A percentile compares a stretch with the other conserved stretches of the same genome.
phyloP scores from a whole-genome alignment of 1,140 invertebrate species.

The Frieseomelitta varia region DNA sequence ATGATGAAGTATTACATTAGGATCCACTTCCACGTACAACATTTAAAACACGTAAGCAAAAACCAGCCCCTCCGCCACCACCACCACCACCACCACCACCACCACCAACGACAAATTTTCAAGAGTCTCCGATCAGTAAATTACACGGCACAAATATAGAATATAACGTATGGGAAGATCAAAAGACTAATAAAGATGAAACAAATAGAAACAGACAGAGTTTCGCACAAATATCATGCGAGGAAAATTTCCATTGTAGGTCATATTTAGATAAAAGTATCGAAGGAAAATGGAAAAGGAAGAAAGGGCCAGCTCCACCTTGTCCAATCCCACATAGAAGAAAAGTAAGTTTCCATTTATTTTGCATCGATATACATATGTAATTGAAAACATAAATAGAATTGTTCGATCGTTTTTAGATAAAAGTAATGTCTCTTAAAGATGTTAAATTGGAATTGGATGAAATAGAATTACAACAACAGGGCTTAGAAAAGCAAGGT shows the following conservation, averaged over 20 bases:
- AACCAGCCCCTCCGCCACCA: conserved; percentile 83
- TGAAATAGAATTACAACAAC: conserved; percentile 93
- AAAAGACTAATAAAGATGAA: conserved; percentile 84
- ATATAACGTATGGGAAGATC: conserved; percentile 77
- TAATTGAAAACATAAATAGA: background rate
- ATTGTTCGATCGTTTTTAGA: conserved; percentile 73
- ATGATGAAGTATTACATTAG: conserved; percentile 59
- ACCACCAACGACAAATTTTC: conserved; percentile 77
- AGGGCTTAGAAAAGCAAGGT: conserved; percentile 94
- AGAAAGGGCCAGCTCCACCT: conserved; percentile 91
- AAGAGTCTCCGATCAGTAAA: conserved; percentile 62
- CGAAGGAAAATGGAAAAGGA: conserved; percentile 87
- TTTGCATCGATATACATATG: background rate
- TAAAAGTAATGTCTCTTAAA: conserved; percentile 88
- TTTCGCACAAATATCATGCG: conserved; percentile 47
- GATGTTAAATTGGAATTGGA: conserved; percentile 89
- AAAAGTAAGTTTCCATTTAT: conserved; percentile 77
- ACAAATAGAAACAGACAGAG: conserved; percentile 84
- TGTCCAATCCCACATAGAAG: conserved; percentile 87
- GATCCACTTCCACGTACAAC: conserved; percentile 71
- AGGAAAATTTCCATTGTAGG: conserved; percentile 59
- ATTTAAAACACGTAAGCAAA: conserved; percentile 80
- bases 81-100: conserved; percentile 84
- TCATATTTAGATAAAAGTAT: conserved; percentile 83
- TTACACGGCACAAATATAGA: conserved; percentile 42